phyloP scores from a whole-genome alignment of 2,797 vertebrate species.

The Margarornis squamiger region DNA sequence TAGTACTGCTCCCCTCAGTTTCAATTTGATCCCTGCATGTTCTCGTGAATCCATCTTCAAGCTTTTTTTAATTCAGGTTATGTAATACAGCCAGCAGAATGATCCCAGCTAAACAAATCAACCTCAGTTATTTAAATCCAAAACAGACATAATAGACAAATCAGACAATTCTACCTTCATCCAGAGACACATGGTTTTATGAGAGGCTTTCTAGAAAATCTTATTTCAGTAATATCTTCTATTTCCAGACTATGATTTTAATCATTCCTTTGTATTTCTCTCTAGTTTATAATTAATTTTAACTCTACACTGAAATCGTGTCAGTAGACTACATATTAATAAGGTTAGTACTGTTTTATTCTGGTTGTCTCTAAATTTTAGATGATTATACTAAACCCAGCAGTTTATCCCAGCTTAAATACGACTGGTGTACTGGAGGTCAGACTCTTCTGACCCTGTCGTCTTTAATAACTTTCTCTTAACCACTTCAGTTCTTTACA shows the following conservation, averaged over 20 bases:
- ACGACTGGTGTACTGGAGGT: background rate
- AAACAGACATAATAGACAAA: background rate
- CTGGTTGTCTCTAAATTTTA: background rate
- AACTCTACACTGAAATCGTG: background rate
- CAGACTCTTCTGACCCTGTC: background rate
- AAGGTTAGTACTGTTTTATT: background rate
- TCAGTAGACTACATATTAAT: constrained; percentile 3
- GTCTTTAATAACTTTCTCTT: background rate
- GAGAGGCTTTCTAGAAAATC: background rate
- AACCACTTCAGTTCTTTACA: constrained; percentile 1
- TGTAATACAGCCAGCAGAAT: background rate
- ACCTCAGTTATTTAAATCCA: background rate
- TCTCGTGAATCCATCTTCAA: background rate
- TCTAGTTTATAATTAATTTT: background rate
- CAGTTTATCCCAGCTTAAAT: constrained; percentile 37
- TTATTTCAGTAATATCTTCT: background rate
- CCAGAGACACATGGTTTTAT: background rate
- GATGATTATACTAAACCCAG: constrained; percentile 41
- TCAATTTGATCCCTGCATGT: background rate
- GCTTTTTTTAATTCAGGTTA: background rate
- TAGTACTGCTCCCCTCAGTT: background rate
- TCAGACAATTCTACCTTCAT: background rate
- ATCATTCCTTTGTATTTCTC: background rate
- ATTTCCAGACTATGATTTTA: background rate
- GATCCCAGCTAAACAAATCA: background rate